These are phyloP conservation scores for Drosophila bifasciata DNA, from an alignment of 1,140 invertebrate species.

Conservation along the genomic window DNA sequence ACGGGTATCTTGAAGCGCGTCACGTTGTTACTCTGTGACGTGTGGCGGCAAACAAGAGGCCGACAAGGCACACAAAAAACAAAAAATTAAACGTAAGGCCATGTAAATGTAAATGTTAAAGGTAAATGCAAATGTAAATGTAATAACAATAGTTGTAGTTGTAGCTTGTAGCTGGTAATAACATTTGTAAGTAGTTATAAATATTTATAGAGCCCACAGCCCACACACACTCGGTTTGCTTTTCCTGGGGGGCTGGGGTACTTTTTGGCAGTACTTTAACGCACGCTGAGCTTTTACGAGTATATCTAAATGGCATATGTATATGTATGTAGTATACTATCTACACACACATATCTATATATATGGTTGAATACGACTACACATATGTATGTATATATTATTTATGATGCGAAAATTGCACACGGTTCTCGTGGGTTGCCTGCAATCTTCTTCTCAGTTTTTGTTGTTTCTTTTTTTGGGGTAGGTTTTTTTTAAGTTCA, in stretches of 20 bases:
- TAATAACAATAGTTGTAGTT: constrained; percentile 50
- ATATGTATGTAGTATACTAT: too few relatives aligned
- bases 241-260: constrained; percentile 59
- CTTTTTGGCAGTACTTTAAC: constrained; percentile 66
- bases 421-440: constrained; percentile 63
- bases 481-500: constrained; percentile 49
- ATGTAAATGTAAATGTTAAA: constrained; percentile 50
- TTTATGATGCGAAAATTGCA: constrained; percentile 67
- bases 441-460: constrained; percentile 62
- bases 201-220: constrained; percentile 49
- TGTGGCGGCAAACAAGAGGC: constrained; percentile 4
- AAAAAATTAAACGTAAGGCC: constrained; percentile 49
- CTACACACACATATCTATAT: constrained; percentile 18
- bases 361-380: constrained; percentile 19
- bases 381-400: constrained; percentile 39
- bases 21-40: constrained; percentile 24
- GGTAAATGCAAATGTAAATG: constrained; percentile 52
- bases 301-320: constrained; percentile 44
- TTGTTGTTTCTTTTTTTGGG: constrained; percentile 7
- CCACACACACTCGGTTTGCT: constrained; percentile 33
- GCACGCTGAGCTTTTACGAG: constrained; percentile 36
- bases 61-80: constrained; percentile 44
- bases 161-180: constrained; percentile 41
- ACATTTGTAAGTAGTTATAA: constrained; percentile 66
- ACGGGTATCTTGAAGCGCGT: constrained; percentile 45